Percentiles rank a stretch among this genome's conserved stretches.
Conservation (phyloP, 2,888 invertebrate genomes). For the Pyrgus malvae region DNA sequence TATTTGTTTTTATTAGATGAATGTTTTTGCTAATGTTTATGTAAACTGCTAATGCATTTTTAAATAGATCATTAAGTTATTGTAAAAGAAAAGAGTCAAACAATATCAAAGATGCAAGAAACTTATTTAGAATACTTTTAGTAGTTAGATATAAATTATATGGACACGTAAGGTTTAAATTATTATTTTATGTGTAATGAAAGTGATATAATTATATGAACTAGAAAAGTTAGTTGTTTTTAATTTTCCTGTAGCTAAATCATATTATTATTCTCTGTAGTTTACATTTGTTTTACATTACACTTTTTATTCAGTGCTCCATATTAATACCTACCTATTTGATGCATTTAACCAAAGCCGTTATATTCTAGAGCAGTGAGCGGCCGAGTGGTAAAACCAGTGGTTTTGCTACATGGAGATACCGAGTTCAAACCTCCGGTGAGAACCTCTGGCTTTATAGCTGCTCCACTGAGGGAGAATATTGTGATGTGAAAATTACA, state of each 20-base stretch:
- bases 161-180: conserved; percentile 18
- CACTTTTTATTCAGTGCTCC: too few species aligned
- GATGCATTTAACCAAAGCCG: too few species aligned
- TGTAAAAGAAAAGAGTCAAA: background rate
- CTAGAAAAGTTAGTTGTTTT: background rate
- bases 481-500: too few species aligned
- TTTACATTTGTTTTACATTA: too few species aligned
- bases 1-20: background rate
- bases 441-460: too few species aligned
- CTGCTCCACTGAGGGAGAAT: too few species aligned
- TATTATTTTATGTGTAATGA: conserved; percentile 19
- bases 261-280: too few species aligned
- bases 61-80: background rate
- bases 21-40: background rate
- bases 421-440: too few species aligned
- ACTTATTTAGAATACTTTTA: conserved; percentile 21
- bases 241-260: conserved; percentile 1
- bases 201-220: conserved; percentile 17
- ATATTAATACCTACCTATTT: too few species aligned
- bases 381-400: too few species aligned
- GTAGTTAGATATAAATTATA: conserved; percentile 9
- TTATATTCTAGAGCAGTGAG: too few species aligned
- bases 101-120: conserved; percentile 11
- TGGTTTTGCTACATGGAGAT: too few species aligned
- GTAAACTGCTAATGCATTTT: conserved; percentile 3